Base-by-base conservation (phyloP, 1,140 invertebrate species). In the Cephus cinctus region DNA sequence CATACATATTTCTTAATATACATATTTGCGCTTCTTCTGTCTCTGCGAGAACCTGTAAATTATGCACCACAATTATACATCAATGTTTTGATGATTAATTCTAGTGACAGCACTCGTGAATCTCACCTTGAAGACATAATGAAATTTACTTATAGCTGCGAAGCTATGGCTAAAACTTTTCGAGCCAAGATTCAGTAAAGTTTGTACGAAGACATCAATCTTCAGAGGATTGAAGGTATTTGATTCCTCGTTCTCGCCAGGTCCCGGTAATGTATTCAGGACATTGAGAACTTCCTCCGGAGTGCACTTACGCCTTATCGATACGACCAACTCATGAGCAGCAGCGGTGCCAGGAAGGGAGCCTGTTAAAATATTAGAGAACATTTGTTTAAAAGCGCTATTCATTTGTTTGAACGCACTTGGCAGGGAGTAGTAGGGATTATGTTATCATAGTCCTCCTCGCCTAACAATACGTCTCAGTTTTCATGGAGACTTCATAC, bases 111-210 rank as follows among this genome's bases (percentile, higher is more conserved):
- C n/a, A n/a, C n/a, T n/a, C n/a, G 8, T 34, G 41, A 38, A 41
- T 41, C 36, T 61, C 76, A 89, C 87, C 77, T 96, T 96, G 59
- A 98, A 91, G 1, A 97, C 89, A 63, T 90, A 86, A 75, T 96
- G 91, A 69, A 96, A 98, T 80, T 98, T 98, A 14, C 92, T 92
- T 59, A 99, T 92, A 25, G 94, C 96, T 11, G 96, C 92, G 76
- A 98, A 98, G 58, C 93, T 94, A 69, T 99, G 97, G 54, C 94
- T 97, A 65, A 98, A 96, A 63, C 94, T 98, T 78, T 98, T 98
- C 2, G 89, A 91, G 15, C 94, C 96, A 30, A 98, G 76, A 67
- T 95, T 90, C 0, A 99, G 78, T 44, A 99, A 74, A 0, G 94
- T 96, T 61, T 97, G 92, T 4, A 96, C 90, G 74, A 99, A 98